These are phyloP conservation scores for Chromis chromis DNA, from an alignment of 2,797 vertebrate species.

Conservation along the genomic window DNA sequence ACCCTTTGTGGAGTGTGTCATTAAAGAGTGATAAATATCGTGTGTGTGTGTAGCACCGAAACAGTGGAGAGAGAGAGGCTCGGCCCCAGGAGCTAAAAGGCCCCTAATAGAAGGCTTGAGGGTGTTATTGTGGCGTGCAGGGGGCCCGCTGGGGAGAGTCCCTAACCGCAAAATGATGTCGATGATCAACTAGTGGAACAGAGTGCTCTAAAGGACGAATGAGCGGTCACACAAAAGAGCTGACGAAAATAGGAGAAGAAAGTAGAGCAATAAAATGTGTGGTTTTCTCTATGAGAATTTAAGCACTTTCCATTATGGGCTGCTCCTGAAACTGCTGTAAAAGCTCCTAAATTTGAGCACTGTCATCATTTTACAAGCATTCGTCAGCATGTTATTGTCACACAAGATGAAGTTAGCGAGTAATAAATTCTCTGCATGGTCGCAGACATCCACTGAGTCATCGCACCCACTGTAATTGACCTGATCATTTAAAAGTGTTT, in stretches of 20 bases:
- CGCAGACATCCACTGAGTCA: constrained; percentile 67
- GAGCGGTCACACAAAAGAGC: constrained; percentile 62
- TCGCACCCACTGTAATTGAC: constrained; percentile 45
- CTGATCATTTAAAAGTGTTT: constrained; percentile 29
- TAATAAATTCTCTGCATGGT: constrained; percentile 56
- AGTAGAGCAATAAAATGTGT: constrained; percentile 63
- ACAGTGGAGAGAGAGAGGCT: constrained; percentile 21
- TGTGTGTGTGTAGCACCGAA: constrained; percentile 10
- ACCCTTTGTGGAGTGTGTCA: constrained; percentile 73
- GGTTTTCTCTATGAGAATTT: constrained; percentile 61
- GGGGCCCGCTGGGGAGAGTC: constrained; percentile 61
- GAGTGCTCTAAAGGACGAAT: constrained; percentile 34
- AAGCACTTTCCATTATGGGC: constrained; percentile 72
- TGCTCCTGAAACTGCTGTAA: constrained; percentile 63
- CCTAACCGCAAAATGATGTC: constrained; percentile 72
- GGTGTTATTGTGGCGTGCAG: constrained; percentile 69
- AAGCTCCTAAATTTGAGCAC: constrained; percentile 61
- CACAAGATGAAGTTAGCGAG: constrained; percentile 58
- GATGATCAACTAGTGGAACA: constrained; percentile 65
- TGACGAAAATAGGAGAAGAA: constrained; percentile 69
- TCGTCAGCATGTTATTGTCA: constrained; percentile 69
- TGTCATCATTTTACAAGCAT: constrained; percentile 69
- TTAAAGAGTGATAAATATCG: constrained; percentile 72
- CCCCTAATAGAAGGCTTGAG: constrained; percentile 63
- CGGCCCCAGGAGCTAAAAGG: constrained; percentile 39